Evolutionary conservation across 2,888 invertebrate genomes (phyloP), one percentile per base, ranked within the genome.

Genomic region (Homarus gammarus): DNA sequence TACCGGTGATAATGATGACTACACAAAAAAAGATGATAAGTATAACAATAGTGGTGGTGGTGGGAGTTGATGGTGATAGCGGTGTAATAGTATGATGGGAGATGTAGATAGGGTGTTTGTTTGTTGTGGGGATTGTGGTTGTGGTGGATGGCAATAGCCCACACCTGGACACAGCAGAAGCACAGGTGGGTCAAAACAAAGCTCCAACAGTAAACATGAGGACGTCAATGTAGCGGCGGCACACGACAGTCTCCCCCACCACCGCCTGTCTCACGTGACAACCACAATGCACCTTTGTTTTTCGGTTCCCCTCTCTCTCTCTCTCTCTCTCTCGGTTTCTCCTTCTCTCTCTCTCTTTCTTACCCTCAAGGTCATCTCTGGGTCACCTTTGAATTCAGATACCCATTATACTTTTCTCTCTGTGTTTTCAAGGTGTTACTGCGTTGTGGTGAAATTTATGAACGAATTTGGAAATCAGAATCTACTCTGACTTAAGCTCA

Each of bases 201-300:
- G 12, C 40, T 33, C 44, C 27, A 1, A 15, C 44, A 44, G 31
- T 40, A n/a, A 2, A n/a, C 64, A 22, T 3, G 18, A 31, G 8
- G 22, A 31, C 64, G 18, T 31, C 15, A 44, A 44, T 44, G 44
- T 12, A 8, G 44, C 44, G 44, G 44, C 44, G 44, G 5, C 44
- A 33, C 27, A 73, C 31, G 56, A 56, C 56, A 49, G 33, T 64
- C 27, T 40, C 49, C n/a, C n/a, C n/a, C n/a, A n/a, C n/a, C n/a
- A n/a, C n/a, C 49, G 51, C 83, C 72, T 83, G 83, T 83, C 83
- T 72, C 84, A 85, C 84, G 84, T 85, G 84, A 85, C 77, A 85
- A 22, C 56, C 61, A 85, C 84, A 85, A 85, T 85, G 68, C 56
- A 18, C 75, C 73, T 85, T 85, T 85, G 84, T 85, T 85, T 85